phyloP scores from a whole-genome alignment of 1,140 invertebrate genomes.

The Aphelenchoides avenae region DNA sequence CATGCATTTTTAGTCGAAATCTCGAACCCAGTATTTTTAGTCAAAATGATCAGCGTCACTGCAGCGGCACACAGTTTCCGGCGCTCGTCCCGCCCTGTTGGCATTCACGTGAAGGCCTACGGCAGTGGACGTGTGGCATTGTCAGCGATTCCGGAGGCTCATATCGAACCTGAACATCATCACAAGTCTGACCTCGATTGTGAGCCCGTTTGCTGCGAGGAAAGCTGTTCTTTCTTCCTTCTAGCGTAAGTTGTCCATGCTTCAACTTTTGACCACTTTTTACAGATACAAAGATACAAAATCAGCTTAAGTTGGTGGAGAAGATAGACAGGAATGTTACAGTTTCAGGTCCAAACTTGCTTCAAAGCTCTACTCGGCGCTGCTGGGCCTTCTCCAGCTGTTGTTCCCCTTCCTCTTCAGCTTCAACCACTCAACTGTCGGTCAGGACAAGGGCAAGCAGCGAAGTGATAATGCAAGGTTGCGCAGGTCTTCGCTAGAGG shows the following conservation, averaged over 20 bases:
- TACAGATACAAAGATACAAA: not conserved
- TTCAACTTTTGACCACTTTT: not conserved
- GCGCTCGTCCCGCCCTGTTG: slow-evolving; percentile 19
- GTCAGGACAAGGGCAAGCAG: too few species aligned
- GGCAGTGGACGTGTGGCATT: slow-evolving; percentile 24
- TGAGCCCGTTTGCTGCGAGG: not conserved
- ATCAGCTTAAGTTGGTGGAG: slow-evolving; percentile 1
- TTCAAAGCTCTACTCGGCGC: too few species aligned
- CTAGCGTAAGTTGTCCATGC: not conserved
- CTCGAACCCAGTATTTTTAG: too few species aligned
- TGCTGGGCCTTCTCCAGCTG: too few species aligned
- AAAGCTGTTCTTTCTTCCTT: not conserved
- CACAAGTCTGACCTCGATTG: slow-evolving; percentile 2
- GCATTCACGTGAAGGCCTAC: slow-evolving; percentile 27
- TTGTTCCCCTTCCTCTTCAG: too few species aligned
- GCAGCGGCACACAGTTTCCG: slow-evolving; percentile 25
- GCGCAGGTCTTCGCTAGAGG: slow-evolving; percentile 11
- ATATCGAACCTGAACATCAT: not conserved
- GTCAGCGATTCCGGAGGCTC: slow-evolving; percentile 13
- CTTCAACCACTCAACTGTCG: too few species aligned
- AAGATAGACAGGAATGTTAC: too few species aligned
- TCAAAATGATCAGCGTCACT: slow-evolving; percentile 32
- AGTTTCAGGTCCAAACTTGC: too few species aligned
- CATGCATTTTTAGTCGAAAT: too few species aligned
- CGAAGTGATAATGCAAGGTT: not conserved